Conservation (phyloP, 1,140 invertebrate species). For the Sinonovacula constricta region DNA sequence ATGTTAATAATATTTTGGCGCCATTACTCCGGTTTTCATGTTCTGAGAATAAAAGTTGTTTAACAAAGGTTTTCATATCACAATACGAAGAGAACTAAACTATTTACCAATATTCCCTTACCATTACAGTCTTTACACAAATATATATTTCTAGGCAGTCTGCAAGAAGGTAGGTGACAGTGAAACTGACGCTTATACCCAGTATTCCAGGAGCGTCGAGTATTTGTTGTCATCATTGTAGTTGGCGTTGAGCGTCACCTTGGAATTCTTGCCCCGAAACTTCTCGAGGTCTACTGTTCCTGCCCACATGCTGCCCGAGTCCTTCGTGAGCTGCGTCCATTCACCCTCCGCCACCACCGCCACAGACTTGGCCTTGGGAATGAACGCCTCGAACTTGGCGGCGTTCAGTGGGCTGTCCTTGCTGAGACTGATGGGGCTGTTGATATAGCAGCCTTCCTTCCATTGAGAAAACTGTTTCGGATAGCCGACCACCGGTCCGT, state of each 20-base stretch:
- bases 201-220: conserved; percentile 42
- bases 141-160: no score
- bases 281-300: conserved; percentile 58
- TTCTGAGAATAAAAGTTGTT: no score
- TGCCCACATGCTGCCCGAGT: conserved; percentile 63
- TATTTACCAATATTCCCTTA: no score
- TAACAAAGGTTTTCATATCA: no score
- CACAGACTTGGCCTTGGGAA: conserved; percentile 69
- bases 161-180: no score
- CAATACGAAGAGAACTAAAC: no score
- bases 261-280: conserved; percentile 56
- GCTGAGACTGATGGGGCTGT: conserved; percentile 61
- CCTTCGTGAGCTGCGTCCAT: conserved; percentile 72
- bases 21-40: no score
- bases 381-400: conserved; percentile 61
- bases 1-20: no score
- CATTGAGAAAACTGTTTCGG: conserved; percentile 76
- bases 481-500: conserved; percentile 54
- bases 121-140: no score
- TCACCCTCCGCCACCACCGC: conserved; percentile 72
- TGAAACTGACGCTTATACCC: no score
- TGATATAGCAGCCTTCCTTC: conserved; percentile 76
- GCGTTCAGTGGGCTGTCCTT: conserved; percentile 45
- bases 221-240: conserved; percentile 63
- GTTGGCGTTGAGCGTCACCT: conserved; percentile 73